These are phyloP conservation scores for Magallana gigas DNA, from an alignment of 1,140 invertebrate species.

Conservation along the genomic window DNA sequence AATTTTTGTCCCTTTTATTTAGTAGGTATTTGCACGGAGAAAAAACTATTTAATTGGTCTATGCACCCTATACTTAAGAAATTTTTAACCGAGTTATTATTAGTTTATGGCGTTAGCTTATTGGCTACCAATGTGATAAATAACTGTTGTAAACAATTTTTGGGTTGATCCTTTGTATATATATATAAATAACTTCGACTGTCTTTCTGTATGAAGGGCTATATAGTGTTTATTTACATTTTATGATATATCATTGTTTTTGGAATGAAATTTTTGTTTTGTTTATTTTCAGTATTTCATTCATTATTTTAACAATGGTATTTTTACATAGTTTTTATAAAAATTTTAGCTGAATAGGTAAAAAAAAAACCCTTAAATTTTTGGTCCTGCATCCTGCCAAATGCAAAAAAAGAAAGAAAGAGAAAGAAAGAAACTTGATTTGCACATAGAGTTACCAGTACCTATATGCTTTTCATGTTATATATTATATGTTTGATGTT, in stretches of 20 bases:
- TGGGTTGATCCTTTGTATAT: conserved; percentile 16
- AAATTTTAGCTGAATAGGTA: conserved; percentile 1
- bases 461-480: not conserved
- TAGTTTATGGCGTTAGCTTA: conserved; percentile 2
- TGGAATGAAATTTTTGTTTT: conserved; percentile 13
- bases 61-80: conserved; percentile 25
- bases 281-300: conserved; percentile 28
- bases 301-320: conserved; percentile 23
- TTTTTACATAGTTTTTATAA: conserved; percentile 33
- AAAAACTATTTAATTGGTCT: conserved; percentile 10
- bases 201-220: conserved; percentile 28
- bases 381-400: conserved; percentile 21
- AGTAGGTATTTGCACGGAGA: not conserved
- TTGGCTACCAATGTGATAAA: conserved; percentile 28
- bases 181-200: not conserved
- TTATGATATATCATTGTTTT: conserved; percentile 1
- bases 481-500: not conserved
- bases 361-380: not conserved
- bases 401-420: not conserved
- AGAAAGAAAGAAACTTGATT: not conserved
- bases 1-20: not conserved
- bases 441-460: not conserved
- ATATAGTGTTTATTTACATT: conserved; percentile 32
- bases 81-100: not conserved
- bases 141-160: conserved; percentile 20